Base-by-base conservation (phyloP, 2,797 vertebrate genomes). In the Tauraco hartlaubi region DNA sequence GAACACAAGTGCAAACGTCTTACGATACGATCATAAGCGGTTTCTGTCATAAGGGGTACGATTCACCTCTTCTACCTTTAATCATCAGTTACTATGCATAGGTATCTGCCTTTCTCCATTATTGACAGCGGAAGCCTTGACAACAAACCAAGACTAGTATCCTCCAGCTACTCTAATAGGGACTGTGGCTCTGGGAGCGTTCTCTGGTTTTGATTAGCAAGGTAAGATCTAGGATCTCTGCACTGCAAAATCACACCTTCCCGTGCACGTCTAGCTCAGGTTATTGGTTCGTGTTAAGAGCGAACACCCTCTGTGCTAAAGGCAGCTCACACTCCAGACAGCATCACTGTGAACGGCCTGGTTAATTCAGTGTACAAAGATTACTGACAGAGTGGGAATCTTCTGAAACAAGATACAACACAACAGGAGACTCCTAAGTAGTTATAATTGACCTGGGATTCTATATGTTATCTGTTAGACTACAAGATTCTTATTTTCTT, bases 211-310 rank as follows among this genome's bases (percentile, higher is more conserved):
- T 75, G 20, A 72, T 71, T 22, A 84, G n/a, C 26, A 16, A 88
- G 86, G 14, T 17, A 23, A 64, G 28, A 22, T 84, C 31, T 18
- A 90, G 52, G 33, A 56, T 46, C 5, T 15, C 83, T 75, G 18
- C 28, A 4, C 23, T 23, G 20, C 54, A 86, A 64, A 92, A 72
- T 49, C n/a, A 49, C 37, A 81, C 41, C 29, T 72, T 74, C 31
- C 31, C 44, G 15, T 74, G 23, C 52, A 52, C 0, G 1, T 64
- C 41, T 14, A 67, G 37, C 11, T 78, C 20, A 31, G 23, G 26
- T 22, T 20, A 46, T 21, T n/a, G 9, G 25, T 78, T 37, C 0
- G 0, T 5, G 10, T 23, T 14, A 68, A 23, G 9, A 8, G 3
- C 5, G 1, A 80, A 49, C 26, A 83, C 5, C 9, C 15, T 22